Evolutionary conservation across 2,113 vertebrate genomes (phyloP).

Genomic region (Nycticorax nycticorax): DNA sequence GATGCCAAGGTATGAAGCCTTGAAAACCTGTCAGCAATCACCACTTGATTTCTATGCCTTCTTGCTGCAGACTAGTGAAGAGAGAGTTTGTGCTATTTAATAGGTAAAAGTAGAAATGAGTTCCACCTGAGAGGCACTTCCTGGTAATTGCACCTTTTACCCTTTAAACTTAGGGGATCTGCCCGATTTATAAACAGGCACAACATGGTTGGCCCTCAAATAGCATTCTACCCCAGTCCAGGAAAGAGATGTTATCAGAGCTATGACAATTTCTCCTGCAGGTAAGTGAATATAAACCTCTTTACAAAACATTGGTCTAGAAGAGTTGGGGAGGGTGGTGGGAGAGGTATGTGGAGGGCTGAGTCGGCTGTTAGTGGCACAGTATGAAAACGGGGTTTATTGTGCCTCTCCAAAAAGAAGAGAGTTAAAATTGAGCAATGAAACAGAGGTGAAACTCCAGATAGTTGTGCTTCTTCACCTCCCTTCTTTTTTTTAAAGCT

Average conservation of each 20-base stretch:
- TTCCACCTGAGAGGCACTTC: background rate
- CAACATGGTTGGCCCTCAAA: conserved; percentile 71
- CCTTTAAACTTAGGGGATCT: conserved; percentile 68
- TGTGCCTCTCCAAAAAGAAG: background rate
- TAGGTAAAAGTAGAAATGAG: background rate
- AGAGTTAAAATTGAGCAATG: accelerated
- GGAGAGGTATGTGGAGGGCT: background rate
- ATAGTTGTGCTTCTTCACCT: background rate
- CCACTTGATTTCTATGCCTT: accelerated
- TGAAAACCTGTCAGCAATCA: background rate
- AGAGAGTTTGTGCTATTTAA: background rate
- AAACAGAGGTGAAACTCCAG: background rate
- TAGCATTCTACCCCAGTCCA: conserved; percentile 73
- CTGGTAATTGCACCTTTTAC: background rate
- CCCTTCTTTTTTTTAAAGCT: conserved; percentile 25
- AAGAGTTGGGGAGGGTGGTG: background rate
- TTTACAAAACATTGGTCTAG: background rate
- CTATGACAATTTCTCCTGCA: conserved; percentile 78
- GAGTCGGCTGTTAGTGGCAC: background rate
- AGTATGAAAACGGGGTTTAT: background rate
- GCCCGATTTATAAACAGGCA: conserved; percentile 75
- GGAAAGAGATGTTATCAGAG: conserved; percentile 79
- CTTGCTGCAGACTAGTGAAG: background rate
- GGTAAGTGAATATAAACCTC: conserved; percentile 46
- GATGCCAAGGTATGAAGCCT: conserved; percentile 79